These are phyloP conservation scores for Pseudomyrmex concolor DNA, from an alignment of 1,140 invertebrate species.

Conservation along the genomic window DNA sequence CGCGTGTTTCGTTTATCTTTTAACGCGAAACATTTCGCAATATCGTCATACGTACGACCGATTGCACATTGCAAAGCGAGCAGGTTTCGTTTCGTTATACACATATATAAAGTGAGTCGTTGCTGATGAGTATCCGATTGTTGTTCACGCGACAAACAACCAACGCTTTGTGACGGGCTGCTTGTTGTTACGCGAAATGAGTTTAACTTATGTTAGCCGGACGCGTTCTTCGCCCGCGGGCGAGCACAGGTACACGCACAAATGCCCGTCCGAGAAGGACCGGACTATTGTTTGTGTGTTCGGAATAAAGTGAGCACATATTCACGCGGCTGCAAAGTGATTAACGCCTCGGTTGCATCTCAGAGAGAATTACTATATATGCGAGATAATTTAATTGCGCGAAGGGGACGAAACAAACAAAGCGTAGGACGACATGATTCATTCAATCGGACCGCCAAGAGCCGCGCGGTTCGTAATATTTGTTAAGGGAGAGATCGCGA, in stretches of 20 bases:
- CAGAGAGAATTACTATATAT: neutral
- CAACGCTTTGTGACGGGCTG: neutral
- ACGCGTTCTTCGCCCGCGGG: conserved; percentile 10
- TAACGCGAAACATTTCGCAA: neutral
- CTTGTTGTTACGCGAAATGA: conserved; percentile 34
- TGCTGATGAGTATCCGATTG: conserved; percentile 15
- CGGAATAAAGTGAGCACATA: neutral
- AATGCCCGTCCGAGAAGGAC: neutral
- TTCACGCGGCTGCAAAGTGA: neutral
- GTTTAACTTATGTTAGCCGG: conserved; percentile 24
- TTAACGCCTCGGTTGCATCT: conserved; percentile 15
- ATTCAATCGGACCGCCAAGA: conserved; percentile 27
- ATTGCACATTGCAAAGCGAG: neutral
- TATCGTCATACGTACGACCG: neutral
- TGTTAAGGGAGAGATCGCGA: conserved; percentile 30
- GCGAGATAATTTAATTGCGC: neutral
- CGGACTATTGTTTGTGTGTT: neutral
- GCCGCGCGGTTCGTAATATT: conserved; percentile 31
- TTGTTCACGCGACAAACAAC: conserved; percentile 36
- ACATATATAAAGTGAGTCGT: neutral
- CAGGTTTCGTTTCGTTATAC: neutral
- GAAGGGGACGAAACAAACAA: neutral
- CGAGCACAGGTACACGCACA: neutral
- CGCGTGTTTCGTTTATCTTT: neutral
- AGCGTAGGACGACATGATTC: conserved; percentile 13